Percentiles rank a stretch among this genome's conserved stretches.
phyloP scores from a whole-genome alignment of 2,113 vertebrate species.

The Microcebus tavaratra region DNA sequence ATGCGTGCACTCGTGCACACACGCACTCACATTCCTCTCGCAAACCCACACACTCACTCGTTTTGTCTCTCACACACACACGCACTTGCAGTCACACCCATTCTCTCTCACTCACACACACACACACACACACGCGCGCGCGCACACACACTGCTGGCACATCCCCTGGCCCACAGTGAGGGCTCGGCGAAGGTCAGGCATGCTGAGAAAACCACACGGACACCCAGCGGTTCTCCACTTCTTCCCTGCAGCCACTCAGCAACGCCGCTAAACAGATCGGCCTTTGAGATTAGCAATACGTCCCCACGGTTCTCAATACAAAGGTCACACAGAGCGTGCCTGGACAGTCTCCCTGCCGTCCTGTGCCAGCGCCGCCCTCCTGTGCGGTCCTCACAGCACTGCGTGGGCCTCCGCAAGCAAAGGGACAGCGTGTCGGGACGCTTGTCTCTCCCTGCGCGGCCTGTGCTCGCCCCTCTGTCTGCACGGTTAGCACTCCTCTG shows the following conservation, averaged over 20 bases:
- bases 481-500: not conserved
- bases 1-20: not conserved
- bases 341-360: not conserved
- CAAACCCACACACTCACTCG: not conserved
- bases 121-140: not conserved
- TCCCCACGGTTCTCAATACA: not conserved
- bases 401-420: no score
- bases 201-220: not conserved
- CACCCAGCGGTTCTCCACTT: not conserved
- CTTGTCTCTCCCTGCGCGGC: not conserved
- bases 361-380: not conserved
- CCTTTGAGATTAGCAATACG: not conserved
- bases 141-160: not conserved
- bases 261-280: not conserved
- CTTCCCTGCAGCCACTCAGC: not conserved
- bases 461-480: not conserved
- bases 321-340: no score
- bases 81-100: not conserved
- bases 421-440: fast-evolving
- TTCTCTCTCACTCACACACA: not conserved
- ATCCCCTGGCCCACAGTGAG: not conserved
- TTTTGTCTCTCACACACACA: no score
- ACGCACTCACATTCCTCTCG: no score
- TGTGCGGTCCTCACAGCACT: no score
- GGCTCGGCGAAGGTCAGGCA: not conserved